Evolutionary conservation across 2,888 invertebrate genomes (phyloP).

Genomic region (Pseudoips prasinana): DNA sequence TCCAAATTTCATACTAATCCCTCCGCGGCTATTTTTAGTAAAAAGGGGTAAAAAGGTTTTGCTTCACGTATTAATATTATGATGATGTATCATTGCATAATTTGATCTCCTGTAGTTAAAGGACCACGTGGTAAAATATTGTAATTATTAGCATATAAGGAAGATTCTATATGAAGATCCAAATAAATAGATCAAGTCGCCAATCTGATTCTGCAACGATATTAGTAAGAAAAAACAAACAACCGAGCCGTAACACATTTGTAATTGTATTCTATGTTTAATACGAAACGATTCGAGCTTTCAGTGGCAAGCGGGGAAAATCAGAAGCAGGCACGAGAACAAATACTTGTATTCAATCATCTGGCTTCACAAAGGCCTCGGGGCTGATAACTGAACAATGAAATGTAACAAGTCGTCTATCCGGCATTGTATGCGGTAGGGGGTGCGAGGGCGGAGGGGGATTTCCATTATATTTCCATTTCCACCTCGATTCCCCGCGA

Average conservation of each 20-base stretch:
- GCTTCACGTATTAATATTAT: no score
- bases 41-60: no score
- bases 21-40: no score
- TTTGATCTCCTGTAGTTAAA: no score
- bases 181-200: no score
- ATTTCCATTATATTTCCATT: slow-evolving; percentile 82
- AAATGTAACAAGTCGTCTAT: slow-evolving; percentile 82
- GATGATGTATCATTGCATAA: no score
- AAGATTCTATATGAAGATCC: no score
- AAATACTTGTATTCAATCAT: slow-evolving; percentile 82
- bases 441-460: slow-evolving; percentile 45
- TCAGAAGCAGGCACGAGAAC: slow-evolving; percentile 77
- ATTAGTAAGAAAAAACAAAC: slow-evolving; percentile 19
- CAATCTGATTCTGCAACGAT: no score
- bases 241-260: slow-evolving; percentile 47
- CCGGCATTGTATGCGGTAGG: slow-evolving; percentile 71
- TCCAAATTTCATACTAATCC: no score
- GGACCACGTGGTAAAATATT: no score
- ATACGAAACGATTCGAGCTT: slow-evolving; percentile 64
- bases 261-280: slow-evolving; percentile 59
- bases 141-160: no score
- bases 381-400: slow-evolving; percentile 81
- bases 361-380: slow-evolving; percentile 75
- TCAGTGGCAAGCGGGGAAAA: slow-evolving; percentile 70
- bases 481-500: slow-evolving; percentile 78